These are phyloP conservation scores for Neuroterus valhalla DNA, from an alignment of 1,140 invertebrate species.

Conservation along the genomic window DNA sequence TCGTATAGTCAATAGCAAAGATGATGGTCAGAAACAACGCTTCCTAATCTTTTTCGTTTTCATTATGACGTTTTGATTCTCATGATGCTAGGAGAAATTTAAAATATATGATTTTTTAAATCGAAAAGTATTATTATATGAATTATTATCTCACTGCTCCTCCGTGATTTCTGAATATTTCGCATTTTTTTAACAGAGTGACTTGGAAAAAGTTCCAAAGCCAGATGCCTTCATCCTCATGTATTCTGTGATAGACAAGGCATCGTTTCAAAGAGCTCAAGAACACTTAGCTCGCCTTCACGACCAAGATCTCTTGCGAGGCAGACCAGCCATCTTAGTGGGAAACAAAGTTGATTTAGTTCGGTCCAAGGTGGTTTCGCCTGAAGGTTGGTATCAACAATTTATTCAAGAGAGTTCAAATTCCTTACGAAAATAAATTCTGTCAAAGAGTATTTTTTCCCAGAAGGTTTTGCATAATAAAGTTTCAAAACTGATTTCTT, in stretches of 20 bases:
- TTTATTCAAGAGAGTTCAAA: background rate
- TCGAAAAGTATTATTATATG: background rate
- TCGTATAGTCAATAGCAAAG: too few species aligned
- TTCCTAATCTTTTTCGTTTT: too few species aligned
- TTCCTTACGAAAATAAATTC: background rate
- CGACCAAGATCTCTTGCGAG: constrained; percentile 84
- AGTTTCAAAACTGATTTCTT: too few species aligned
- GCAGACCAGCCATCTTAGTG: constrained; percentile 89
- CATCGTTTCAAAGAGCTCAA: constrained; percentile 89
- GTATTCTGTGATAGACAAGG: constrained; percentile 93
- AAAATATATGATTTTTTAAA: too few species aligned
- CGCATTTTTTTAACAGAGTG: constrained; percentile 61
- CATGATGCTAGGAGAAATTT: too few species aligned
- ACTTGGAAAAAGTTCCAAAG: constrained; percentile 81
- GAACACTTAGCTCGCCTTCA: constrained; percentile 84
- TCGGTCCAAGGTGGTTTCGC: constrained; percentile 89
- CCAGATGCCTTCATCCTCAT: constrained; percentile 92
- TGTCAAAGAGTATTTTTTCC: too few species aligned
- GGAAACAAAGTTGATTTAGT: constrained; percentile 97
- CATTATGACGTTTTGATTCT: too few species aligned
- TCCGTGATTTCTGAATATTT: background rate
- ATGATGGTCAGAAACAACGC: too few species aligned
- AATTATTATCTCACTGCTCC: background rate
- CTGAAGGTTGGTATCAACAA: constrained; percentile 83
- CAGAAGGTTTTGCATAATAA: too few species aligned